Evolutionary conservation across 2,888 invertebrate species (phyloP).

Genomic region (Drosophila dives): DNA sequence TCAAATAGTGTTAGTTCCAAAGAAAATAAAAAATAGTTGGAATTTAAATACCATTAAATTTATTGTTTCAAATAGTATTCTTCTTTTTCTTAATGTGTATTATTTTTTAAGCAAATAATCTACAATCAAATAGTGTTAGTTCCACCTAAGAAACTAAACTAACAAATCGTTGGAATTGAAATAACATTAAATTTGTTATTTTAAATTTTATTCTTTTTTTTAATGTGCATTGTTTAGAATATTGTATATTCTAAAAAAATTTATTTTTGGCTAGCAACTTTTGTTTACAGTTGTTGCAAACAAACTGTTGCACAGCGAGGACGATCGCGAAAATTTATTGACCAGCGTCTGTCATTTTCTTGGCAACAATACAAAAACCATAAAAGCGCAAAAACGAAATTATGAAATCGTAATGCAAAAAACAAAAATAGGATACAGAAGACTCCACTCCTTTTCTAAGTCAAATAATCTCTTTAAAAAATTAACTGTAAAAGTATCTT

Average conservation of each 20-base stretch:
- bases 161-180: not conserved
- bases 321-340: conserved; percentile 34
- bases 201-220: not conserved
- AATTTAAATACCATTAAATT: not conserved
- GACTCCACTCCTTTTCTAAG: not conserved
- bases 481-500: not conserved
- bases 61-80: not conserved
- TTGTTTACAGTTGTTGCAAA: conserved; percentile 46
- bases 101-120: not conserved
- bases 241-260: conserved; percentile 4
- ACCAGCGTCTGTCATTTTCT: conserved; percentile 49
- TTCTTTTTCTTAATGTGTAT: not conserved
- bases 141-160: not conserved
- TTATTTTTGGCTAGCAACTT: conserved; percentile 25
- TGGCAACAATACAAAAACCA: conserved; percentile 60
- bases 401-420: conserved; percentile 26
- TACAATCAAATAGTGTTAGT: not conserved
- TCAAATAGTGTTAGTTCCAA: not conserved
- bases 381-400: conserved; percentile 34
- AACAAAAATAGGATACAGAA: not conserved
- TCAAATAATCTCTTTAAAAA: not conserved
- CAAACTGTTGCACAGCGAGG: conserved; percentile 24
- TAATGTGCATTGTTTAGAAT: conserved; percentile 8
- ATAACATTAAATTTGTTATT: too few species aligned
- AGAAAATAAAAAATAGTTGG: not conserved